Percentiles rank a stretch among this genome's conserved stretches.
phyloP scores from a whole-genome alignment of 2,888 invertebrate species.

The Himalopsyche kuldschensis region DNA sequence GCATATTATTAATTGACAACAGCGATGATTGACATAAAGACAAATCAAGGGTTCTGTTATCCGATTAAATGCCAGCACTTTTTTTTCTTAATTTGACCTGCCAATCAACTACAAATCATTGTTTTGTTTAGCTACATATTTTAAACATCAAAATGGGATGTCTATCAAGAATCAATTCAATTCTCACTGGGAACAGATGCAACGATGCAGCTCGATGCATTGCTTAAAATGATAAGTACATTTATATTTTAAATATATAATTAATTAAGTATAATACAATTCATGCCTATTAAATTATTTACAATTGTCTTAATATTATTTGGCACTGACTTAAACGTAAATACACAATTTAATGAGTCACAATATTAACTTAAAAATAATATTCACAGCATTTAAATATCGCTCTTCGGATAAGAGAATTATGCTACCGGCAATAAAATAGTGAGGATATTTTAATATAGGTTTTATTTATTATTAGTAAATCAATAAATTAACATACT shows the following conservation, averaged over 20 bases:
- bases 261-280: conserved; percentile 6
- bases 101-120: not conserved
- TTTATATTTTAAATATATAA: conserved; percentile 8
- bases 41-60: too few relatives aligned
- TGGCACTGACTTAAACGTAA: conserved; percentile 35
- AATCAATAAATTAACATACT: conserved; percentile 3
- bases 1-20: too few relatives aligned
- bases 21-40: too few relatives aligned
- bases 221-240: conserved; percentile 9
- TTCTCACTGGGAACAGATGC: conserved; percentile 17
- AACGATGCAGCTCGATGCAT: not conserved
- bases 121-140: not conserved
- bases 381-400: conserved; percentile 27
- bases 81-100: not conserved
- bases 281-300: conserved; percentile 18
- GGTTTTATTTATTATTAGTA: conserved; percentile 8
- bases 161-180: not conserved
- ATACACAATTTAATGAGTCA: conserved; percentile 12
- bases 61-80: too few relatives aligned
- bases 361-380: not conserved
- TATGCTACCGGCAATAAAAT: not conserved
- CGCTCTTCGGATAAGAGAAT: conserved; percentile 5
- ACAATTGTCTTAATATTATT: conserved; percentile 34
- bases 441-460: conserved; percentile 6
- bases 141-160: not conserved